phyloP scores from a whole-genome alignment of 1,140 invertebrate species.

The Tyrophagus putrescentiae region DNA sequence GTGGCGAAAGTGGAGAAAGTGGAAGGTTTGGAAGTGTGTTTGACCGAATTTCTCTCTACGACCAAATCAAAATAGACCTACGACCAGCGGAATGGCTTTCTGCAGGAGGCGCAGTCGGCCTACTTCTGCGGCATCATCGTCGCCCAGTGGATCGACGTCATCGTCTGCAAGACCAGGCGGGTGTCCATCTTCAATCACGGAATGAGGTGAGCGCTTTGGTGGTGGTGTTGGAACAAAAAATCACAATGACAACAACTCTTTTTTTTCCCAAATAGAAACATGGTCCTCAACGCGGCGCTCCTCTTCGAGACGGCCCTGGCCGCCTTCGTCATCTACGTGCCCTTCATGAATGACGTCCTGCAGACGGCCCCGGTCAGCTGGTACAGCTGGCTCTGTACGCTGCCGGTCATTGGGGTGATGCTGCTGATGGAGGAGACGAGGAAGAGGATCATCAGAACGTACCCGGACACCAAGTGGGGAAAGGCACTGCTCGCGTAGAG shows the following conservation, averaged over 20 bases:
- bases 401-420: slow-evolving; percentile 2
- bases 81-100: not conserved
- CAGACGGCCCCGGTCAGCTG: not conserved
- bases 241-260: not conserved
- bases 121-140: slow-evolving; percentile 51
- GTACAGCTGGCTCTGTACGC: not conserved
- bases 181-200: slow-evolving; percentile 48
- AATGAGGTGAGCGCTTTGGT: slow-evolving; percentile 42
- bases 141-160: slow-evolving; percentile 52
- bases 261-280: slow-evolving; percentile 38
- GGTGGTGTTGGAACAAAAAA: too few species aligned
- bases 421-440: slow-evolving; percentile 5
- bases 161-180: slow-evolving; percentile 49
- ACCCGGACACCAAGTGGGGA: slow-evolving; percentile 78
- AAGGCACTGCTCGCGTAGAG: slow-evolving; percentile 62
- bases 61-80: too few species aligned
- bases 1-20: too few species aligned
- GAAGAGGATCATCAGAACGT: not conserved
- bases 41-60: too few species aligned
- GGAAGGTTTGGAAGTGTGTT: not conserved
- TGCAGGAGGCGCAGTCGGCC: slow-evolving; percentile 41
- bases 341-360: slow-evolving; percentile 48
- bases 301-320: slow-evolving; percentile 55
- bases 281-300: slow-evolving; percentile 55
- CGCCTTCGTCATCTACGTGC: slow-evolving; percentile 50